Base-by-base conservation (phyloP, 1,140 invertebrate genomes). In the Drosophila kepulauana region DNA sequence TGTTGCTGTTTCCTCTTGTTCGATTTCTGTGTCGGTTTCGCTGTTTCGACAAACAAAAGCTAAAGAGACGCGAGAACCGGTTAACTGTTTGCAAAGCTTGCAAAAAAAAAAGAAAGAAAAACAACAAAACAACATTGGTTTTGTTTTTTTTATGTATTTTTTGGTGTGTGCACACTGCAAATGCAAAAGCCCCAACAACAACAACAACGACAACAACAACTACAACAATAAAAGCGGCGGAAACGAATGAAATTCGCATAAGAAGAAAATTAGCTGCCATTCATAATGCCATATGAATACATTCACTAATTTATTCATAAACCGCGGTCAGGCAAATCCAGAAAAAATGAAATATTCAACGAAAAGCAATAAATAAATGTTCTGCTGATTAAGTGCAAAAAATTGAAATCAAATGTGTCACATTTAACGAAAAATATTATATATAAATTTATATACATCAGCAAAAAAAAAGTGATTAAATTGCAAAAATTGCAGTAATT, bases 51-150 rank as follows among this genome's bases (percentile, higher is more conserved):
- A 75, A 68, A 62, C 70, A 73, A 69, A 63, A 72, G 67, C 68
- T 54, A 38, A 35, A 70, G 58, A 63, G 52, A 75, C 52, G 35
- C 72, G 67, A 75, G 66, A 75, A 75, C 72, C 72, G 68, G 68
- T 76, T 76, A 73, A 72, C 62, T 52, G 57, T 73, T 75, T 71
- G 59, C 65, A 75, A 78, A 78, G 46, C 51, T 67, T 63, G 70
- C 72, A 78, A 69, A 64, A 77, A 57, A 51, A 64, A 41, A 61
- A 46, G 56, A 11, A 25, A 38, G 48, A 62, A 46, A 54, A n/a
- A 30, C 41, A 65, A 56, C 30, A 51, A 61, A 28, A 48, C 57
- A 25, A 46, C 33, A 52, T 43, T 38, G 41, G 16, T 59, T 70
- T 48, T 65, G 20, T 71, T 57, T 51, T 20, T 74, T 70, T 48